Evolutionary conservation across 2,113 vertebrate species (phyloP), one percentile per base, ranked within the genome.

Genomic region (Galbula dea): DNA sequence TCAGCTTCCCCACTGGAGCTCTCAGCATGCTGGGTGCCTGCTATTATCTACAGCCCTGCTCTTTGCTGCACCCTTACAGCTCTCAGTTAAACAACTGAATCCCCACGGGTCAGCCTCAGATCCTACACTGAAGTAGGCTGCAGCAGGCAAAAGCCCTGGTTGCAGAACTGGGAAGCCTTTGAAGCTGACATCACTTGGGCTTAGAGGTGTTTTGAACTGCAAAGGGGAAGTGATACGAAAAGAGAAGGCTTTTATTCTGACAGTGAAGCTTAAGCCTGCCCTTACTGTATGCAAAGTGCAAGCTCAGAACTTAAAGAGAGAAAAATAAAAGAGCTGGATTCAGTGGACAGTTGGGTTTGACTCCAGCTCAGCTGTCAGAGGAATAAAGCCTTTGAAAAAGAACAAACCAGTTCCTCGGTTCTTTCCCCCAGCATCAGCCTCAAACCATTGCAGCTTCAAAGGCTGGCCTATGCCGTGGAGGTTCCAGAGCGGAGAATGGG

Each of bases 181-280:
- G 90, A 96, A 95, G 86, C 51, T 92, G 52, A 87, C 71, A 77
- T 86, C 32, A 26, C 71, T 86, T 39, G 87, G 69, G 89, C 6
- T 43, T 93, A 83, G 86, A 94, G 83, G 75, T 80, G 91, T 93
- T 96, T 90, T 94, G 96, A 96, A 94, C 91, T 77, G 80, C 0
- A 0, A 75, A 67, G 39, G 83, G 52, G 62, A 65, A 92, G 46
- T 3, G 2, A 67, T 90, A 36, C 2, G 52, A 71, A 52, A 89
- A 91, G 86, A 94, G 90, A 96, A 93, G 81, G 89, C 89, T 96
- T 96, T 97, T 95, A 93, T 95, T 79, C 85, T 93, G 91, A 90
- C 89, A 94, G 84, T 87, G 81, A 83, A 90, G 80, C 94, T 95
- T 94, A 94, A 92, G 63, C 86, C 83, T 95, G 74, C 77, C 89